Evolutionary conservation across 1,140 invertebrate species (phyloP).

Genomic region (Helicoverpa zea): DNA sequence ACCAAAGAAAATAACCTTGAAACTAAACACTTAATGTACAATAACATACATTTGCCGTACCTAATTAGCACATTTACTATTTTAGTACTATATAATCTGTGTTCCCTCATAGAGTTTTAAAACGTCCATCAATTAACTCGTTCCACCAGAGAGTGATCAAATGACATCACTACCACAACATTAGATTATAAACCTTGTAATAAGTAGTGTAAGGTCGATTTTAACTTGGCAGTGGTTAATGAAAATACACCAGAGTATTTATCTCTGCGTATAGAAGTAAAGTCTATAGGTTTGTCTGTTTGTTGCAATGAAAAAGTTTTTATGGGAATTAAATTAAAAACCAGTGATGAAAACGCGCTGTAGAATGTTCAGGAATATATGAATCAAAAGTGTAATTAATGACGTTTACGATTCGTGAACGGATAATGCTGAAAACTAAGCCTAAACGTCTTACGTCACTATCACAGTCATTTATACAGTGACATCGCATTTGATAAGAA

Average conservation of each 20-base stretch:
- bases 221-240: neutral
- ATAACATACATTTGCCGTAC: neutral
- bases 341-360: too few species aligned
- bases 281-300: constrained; percentile 3
- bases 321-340: neutral
- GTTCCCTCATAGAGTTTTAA: neutral
- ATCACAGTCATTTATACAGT: too few species aligned
- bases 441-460: neutral
- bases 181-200: neutral
- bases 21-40: neutral
- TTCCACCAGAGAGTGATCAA: constrained; percentile 13
- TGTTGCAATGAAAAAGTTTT: neutral
- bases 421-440: neutral
- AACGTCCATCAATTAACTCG: constrained; percentile 14
- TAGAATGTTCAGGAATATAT: too few species aligned
- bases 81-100: neutral
- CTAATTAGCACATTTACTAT: neutral
- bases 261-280: neutral
- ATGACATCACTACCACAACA: neutral
- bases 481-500: too few species aligned
- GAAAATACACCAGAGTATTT: neutral
- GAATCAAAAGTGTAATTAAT: neutral
- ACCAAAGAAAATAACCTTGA: too few species aligned
- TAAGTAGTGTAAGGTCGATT: neutral
- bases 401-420: neutral